phyloP scores from a whole-genome alignment of 2,888 invertebrate species.

The Polietes domitor region DNA sequence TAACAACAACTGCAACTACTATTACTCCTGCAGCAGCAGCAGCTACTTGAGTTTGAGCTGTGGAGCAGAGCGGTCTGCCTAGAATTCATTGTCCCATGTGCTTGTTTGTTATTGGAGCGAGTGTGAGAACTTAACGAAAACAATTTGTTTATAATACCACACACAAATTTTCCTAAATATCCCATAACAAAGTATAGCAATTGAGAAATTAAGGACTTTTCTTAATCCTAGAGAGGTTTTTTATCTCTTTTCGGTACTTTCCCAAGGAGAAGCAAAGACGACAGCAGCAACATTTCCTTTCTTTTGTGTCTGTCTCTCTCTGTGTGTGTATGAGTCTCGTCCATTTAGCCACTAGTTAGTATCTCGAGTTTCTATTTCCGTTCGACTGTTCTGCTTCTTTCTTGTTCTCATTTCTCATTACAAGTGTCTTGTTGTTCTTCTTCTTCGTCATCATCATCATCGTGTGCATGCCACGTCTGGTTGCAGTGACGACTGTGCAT shows the following conservation, averaged over 20 bases:
- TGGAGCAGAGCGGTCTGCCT: too few relatives aligned
- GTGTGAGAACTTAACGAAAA: conserved; percentile 50
- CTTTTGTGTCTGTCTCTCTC: background rate
- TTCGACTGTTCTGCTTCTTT: background rate
- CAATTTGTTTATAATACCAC: conserved; percentile 53
- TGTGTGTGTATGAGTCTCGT: background rate
- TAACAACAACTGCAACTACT: background rate
- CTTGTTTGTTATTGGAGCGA: conserved; percentile 46
- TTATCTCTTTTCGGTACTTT: background rate
- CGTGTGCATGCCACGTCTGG: too few relatives aligned
- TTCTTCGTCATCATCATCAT: too few relatives aligned
- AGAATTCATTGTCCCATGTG: conserved; percentile 64
- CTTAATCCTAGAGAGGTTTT: conserved; percentile 5
- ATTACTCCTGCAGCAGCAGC: background rate
- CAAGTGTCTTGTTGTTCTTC: conserved; percentile 33
- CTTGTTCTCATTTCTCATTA: conserved; percentile 35
- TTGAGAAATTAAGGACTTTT: conserved; percentile 21
- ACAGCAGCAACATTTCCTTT: background rate
- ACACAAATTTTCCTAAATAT: conserved; percentile 47
- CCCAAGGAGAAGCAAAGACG: background rate
- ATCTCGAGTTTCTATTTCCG: background rate
- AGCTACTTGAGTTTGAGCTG: conserved; percentile 42
- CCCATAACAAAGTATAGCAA: background rate
- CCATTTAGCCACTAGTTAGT: background rate
- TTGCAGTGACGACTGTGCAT: background rate